Evolutionary conservation across 2,888 invertebrate species (phyloP).

Genomic region (Unio delphinus): DNA sequence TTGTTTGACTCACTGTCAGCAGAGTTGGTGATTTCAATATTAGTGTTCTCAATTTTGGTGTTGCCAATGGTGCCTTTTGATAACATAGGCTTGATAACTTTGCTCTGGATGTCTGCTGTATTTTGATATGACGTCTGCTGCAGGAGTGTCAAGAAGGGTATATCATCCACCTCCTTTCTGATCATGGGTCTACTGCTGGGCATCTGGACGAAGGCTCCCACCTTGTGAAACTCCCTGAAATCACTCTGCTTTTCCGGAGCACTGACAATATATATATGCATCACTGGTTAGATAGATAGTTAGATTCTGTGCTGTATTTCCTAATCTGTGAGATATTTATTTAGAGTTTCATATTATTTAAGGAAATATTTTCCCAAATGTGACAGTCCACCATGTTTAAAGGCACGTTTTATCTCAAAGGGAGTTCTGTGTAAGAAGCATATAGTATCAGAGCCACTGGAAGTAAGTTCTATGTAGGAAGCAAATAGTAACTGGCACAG

Average conservation of each 20-base stretch:
- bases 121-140: conserved; percentile 31
- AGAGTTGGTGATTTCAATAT: conserved; percentile 24
- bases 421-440: too few species aligned
- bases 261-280: conserved; percentile 24
- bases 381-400: too few species aligned
- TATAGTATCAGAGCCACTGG: too few species aligned
- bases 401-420: too few species aligned
- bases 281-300: too few species aligned
- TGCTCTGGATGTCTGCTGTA: conserved; percentile 3
- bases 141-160: conserved; percentile 64
- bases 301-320: too few species aligned
- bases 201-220: conserved; percentile 64
- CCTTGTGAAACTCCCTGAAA: conserved; percentile 53
- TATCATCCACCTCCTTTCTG: conserved; percentile 51
- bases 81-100: conserved; percentile 9
- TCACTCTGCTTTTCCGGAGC: conserved; percentile 47
- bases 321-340: too few species aligned
- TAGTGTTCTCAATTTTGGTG: conserved; percentile 30
- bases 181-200: conserved; percentile 30
- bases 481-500: too few species aligned
- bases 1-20: conserved; percentile 40
- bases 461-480: too few species aligned
- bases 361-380: too few species aligned
- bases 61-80: conserved; percentile 17
- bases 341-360: too few species aligned